Percentiles rank a stretch among this genome's conserved stretches.
These are phyloP conservation scores for Acleris literana DNA, from an alignment of 2,888 invertebrate species.

Conservation along the genomic window DNA sequence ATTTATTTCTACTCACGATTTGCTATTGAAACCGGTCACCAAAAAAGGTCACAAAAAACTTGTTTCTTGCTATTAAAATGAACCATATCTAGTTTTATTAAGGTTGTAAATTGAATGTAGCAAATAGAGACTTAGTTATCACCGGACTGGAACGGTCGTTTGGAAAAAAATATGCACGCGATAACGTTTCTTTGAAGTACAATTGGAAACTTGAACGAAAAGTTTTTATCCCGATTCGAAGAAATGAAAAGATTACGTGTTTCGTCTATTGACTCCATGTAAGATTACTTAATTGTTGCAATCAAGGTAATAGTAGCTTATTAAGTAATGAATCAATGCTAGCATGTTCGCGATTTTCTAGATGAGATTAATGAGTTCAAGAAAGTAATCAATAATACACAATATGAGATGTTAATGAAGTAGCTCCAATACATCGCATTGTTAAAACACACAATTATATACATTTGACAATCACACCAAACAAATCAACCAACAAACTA, in stretches of 20 bases:
- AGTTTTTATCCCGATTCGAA: constrained; percentile 35
- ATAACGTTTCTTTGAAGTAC: constrained; percentile 4
- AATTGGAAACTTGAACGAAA: constrained; percentile 29
- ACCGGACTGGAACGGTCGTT: background rate
- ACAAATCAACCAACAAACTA: too few species aligned
- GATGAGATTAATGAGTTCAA: too few species aligned
- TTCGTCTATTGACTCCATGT: constrained; percentile 14
- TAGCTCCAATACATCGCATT: too few species aligned
- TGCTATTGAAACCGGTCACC: background rate
- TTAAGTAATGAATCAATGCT: constrained; percentile 1
- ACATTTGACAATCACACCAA: too few species aligned
- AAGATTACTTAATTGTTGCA: constrained; percentile 25
- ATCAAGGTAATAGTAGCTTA: constrained; percentile 13
- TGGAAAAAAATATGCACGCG: constrained; percentile 10
- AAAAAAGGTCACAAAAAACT: background rate
- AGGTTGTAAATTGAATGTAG: background rate
- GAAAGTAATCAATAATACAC: too few species aligned
- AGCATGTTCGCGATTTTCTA: background rate
- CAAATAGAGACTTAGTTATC: background rate
- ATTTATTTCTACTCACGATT: background rate
- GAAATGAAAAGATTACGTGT: constrained; percentile 23
- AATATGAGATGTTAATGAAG: too few species aligned
- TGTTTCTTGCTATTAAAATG: background rate
- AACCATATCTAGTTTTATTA: background rate
- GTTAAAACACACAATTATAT: too few species aligned